Conservation (phyloP, 2,113 vertebrate species). For the Pygoscelis adeliae region DNA sequence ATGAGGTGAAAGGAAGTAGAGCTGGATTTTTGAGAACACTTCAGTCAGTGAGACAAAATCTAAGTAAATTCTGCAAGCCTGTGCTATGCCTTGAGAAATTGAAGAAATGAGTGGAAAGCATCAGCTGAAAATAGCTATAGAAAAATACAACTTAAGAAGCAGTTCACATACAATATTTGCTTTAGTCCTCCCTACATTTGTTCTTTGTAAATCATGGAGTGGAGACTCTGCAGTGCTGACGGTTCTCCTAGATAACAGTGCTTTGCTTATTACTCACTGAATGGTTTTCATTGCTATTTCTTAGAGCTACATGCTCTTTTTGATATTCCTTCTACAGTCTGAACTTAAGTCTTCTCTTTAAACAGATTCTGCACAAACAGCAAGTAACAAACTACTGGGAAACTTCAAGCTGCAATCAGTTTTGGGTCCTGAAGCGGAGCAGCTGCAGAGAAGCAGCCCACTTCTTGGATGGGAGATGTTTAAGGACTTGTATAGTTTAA, state of each 20-base stretch:
- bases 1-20: background rate
- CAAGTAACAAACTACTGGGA: slow-evolving; percentile 36
- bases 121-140: background rate
- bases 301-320: background rate
- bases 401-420: slow-evolving; percentile 31
- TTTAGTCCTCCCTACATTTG: background rate
- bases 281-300: background rate
- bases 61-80: background rate
- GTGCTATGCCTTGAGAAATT: background rate
- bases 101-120: background rate
- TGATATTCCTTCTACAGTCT: background rate
- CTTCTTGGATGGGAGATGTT: slow-evolving; percentile 22
- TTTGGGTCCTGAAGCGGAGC: slow-evolving; percentile 11
- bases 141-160: background rate
- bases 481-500: slow-evolving; percentile 69
- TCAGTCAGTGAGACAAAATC: background rate
- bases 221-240: too few species aligned
- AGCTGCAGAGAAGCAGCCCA: slow-evolving; percentile 19
- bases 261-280: background rate
- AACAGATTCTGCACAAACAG: slow-evolving; percentile 69
- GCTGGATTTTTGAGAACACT: background rate
- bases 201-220: background rate
- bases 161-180: background rate
- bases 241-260: background rate
- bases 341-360: background rate